Evolutionary conservation across 2,797 vertebrate species (phyloP).

Genomic region (Spinibarbus caldwelli): DNA sequence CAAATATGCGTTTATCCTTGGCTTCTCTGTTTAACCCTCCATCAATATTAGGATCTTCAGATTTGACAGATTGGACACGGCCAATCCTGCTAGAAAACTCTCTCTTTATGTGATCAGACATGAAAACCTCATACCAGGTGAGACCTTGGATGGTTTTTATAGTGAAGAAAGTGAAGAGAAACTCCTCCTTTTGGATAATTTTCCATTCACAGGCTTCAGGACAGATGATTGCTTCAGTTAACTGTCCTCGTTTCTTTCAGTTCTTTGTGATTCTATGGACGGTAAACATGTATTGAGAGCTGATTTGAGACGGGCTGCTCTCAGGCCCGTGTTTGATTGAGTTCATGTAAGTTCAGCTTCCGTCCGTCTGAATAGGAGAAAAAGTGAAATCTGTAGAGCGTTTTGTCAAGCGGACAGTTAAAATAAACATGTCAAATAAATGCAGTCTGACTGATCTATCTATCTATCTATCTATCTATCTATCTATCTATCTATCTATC

Average conservation of each 20-base stretch:
- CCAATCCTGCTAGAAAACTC: neutral
- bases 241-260: neutral
- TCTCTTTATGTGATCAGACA: neutral
- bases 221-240: neutral
- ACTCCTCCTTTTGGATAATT: neutral
- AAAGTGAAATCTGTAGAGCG: neutral
- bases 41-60: too few species aligned
- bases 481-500: too few species aligned
- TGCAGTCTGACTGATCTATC: too few species aligned
- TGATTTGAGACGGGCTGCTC: neutral
- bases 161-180: neutral
- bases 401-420: accelerated
- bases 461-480: too few species aligned
- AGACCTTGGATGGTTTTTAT: neutral
- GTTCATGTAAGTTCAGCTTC: neutral
- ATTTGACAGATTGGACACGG: too few species aligned
- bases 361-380: too few species aligned
- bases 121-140: neutral
- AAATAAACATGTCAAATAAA: neutral
- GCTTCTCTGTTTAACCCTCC: too few species aligned
- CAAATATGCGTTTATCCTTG: too few species aligned
- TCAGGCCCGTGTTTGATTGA: neutral
- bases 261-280: neutral
- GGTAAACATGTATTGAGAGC: neutral
- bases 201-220: neutral